Conservation (phyloP, 2,888 invertebrate genomes). For the Perizoma flavofasciatum region DNA sequence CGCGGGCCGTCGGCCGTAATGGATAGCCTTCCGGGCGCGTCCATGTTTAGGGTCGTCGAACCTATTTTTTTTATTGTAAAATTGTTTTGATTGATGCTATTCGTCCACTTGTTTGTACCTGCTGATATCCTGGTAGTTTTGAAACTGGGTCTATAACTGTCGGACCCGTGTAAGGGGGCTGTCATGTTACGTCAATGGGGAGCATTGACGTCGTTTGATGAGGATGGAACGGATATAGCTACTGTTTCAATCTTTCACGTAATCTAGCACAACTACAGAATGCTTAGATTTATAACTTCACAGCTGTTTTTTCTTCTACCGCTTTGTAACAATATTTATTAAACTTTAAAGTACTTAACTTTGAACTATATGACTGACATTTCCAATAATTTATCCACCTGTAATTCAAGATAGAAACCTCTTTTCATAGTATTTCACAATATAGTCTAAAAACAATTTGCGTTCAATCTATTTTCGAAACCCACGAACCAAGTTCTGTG, state of each 20-base stretch:
- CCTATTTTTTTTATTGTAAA: constrained; percentile 40
- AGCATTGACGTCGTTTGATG: constrained; percentile 22
- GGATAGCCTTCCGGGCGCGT: constrained; percentile 68
- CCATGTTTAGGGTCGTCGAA: constrained; percentile 65
- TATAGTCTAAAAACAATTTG: no score
- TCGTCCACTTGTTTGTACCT: constrained; percentile 37
- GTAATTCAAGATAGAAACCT: no score
- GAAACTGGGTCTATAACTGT: constrained; percentile 23
- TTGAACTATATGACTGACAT: no score
- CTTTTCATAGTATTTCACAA: no score
- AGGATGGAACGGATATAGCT: constrained; percentile 18
- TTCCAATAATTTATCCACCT: no score
- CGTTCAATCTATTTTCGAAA: no score
- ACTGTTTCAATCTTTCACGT: constrained; percentile 9
- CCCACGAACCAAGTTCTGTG: no score
- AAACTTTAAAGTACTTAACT: no score
- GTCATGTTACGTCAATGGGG: constrained; percentile 15
- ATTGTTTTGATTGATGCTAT: constrained; percentile 36
- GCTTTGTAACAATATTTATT: no score
- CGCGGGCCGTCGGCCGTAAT: constrained; percentile 68
- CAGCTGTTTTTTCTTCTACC: no score
- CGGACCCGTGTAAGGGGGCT: constrained; percentile 20
- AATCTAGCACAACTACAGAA: no score
- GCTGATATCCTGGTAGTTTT: constrained; percentile 24
- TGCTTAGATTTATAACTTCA: no score